A percentile compares a stretch with the other conserved stretches of the same genome.
phyloP scores from a whole-genome alignment of 2,888 invertebrate species.

The Dicycla oo region DNA sequence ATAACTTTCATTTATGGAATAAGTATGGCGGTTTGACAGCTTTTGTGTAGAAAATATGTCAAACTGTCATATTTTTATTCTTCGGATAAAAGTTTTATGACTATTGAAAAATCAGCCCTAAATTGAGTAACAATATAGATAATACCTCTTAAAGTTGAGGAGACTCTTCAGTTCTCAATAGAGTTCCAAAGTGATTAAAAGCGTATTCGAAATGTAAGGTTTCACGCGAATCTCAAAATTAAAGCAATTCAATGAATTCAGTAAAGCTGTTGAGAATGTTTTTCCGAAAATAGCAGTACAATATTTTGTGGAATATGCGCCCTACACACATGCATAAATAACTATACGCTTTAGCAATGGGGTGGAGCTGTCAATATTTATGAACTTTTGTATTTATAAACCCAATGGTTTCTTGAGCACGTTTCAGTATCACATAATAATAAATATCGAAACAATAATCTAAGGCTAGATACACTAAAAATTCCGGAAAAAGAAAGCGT shows the following conservation, averaged over 20 bases:
- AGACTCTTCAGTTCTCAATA: constrained; percentile 31
- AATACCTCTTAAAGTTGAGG: constrained; percentile 33
- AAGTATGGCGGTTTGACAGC: too few relatives aligned
- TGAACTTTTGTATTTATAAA: constrained; percentile 49
- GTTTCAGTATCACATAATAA: constrained; percentile 13
- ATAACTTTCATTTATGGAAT: too few relatives aligned
- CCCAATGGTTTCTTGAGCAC: constrained; percentile 12
- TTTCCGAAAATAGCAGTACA: constrained; percentile 10
- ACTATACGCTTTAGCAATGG: constrained; percentile 26
- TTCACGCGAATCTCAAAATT: constrained; percentile 4
- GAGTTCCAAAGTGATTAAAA: constrained; percentile 37
- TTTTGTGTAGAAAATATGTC: too few relatives aligned
- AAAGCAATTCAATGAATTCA: constrained; percentile 35
- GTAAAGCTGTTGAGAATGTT: constrained; percentile 22
- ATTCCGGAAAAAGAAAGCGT: not conserved
- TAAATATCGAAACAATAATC: not conserved
- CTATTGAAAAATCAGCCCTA: too few relatives aligned
- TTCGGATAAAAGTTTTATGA: too few relatives aligned
- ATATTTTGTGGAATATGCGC: constrained; percentile 17
- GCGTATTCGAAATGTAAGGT: constrained; percentile 9
- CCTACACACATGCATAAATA: constrained; percentile 27
- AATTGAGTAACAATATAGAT: constrained; percentile 11
- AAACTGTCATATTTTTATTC: too few relatives aligned
- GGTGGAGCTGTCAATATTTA: constrained; percentile 48
- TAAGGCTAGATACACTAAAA: not conserved